Conservation (phyloP, 2,888 invertebrate genomes). For the Hydraecia micacea region DNA sequence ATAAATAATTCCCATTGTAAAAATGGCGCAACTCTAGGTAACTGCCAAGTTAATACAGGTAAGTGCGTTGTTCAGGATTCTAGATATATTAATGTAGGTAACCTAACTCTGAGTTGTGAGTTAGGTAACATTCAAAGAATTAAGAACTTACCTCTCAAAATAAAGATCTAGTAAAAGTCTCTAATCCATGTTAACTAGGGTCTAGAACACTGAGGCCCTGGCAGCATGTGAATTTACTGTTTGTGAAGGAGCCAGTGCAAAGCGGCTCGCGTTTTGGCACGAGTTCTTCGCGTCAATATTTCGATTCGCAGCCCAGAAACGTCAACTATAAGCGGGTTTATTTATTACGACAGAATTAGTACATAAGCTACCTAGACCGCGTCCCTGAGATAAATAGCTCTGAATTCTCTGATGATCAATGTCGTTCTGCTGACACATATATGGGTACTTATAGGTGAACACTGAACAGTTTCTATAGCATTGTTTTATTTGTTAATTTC, state of each 20-base stretch:
- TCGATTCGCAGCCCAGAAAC: conserved; percentile 87
- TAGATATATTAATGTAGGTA: not conserved
- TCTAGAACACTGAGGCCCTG: conserved; percentile 3
- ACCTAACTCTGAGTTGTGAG: not conserved
- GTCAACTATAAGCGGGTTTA: conserved; percentile 84
- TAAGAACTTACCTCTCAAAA: not conserved
- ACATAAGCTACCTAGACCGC: conserved; percentile 75
- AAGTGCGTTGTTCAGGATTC: not conserved
- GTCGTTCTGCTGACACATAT: conserved; percentile 68
- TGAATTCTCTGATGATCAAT: conserved; percentile 72
- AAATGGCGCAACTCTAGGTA: not conserved
- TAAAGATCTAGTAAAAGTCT: not conserved
- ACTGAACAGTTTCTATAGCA: conserved; percentile 33
- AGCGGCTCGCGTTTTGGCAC: conserved; percentile 83
- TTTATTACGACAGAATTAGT: conserved; percentile 87
- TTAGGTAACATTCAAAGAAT: not conserved
- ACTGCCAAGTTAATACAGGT: not conserved
- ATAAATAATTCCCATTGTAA: conserved; percentile 11
- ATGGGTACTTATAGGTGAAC: conserved; percentile 22
- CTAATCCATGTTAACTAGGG: not conserved
- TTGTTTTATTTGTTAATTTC: conserved; percentile 83
- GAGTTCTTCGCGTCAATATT: conserved; percentile 84
- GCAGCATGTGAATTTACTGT: conserved; percentile 41
- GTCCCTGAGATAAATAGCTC: conserved; percentile 79
- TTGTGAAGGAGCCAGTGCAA: conserved; percentile 63